Conservation (phyloP, 1,140 invertebrate genomes). For the Colletes latitarsis region DNA sequence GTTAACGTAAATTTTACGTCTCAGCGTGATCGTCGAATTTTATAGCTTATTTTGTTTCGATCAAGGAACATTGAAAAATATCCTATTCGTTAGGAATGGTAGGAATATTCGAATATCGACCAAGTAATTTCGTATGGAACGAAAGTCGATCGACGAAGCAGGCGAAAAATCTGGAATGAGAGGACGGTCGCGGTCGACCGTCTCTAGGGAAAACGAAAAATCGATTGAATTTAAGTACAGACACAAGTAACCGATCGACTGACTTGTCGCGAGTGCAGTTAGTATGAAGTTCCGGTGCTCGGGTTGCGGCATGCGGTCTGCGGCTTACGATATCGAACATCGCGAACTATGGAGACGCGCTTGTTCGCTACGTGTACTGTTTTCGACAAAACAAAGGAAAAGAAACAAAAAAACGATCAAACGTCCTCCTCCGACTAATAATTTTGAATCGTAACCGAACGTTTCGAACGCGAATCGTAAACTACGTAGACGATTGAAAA, state of each 20-base stretch:
- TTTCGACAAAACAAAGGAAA: neutral
- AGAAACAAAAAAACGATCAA: slow-evolving; percentile 21
- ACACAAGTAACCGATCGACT: slow-evolving; percentile 50
- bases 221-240: slow-evolving; percentile 60
- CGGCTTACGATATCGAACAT: slow-evolving; percentile 56
- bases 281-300: slow-evolving; percentile 46
- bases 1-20: no score
- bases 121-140: slow-evolving; percentile 38
- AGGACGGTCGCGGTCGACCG: neutral
- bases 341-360: slow-evolving; percentile 42
- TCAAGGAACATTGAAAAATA: no score
- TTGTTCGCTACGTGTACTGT: slow-evolving; percentile 20
- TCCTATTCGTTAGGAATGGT: no score
- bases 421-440: neutral
- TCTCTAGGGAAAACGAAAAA: slow-evolving; percentile 29
- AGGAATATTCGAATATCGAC: neutral
- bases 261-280: slow-evolving; percentile 45
- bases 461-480: neutral
- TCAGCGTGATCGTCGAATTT: no score
- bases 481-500: no score
- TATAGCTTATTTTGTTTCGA: no score
- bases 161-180: neutral
- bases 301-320: slow-evolving; percentile 61
- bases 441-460: neutral
- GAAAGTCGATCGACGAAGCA: slow-evolving; percentile 36